Conservation (phyloP, 2,797 vertebrate species). For the Coluber constrictor region DNA sequence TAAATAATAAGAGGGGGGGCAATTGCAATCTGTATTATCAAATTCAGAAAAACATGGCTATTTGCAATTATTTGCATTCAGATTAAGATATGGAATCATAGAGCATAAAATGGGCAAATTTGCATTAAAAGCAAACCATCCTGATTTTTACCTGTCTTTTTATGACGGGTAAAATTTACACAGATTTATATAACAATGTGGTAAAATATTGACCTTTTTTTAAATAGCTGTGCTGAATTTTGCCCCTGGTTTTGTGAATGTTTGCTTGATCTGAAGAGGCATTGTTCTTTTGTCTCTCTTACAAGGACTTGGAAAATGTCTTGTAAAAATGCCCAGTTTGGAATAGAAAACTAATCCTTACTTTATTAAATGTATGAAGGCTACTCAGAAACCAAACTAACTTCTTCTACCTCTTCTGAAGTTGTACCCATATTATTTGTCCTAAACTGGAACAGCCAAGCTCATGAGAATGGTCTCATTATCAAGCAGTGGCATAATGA, state of each 20-base stretch:
- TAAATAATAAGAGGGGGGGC: not conserved
- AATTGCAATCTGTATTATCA: not conserved
- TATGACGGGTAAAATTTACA: too few species aligned
- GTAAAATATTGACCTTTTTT: not conserved
- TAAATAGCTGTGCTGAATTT: not conserved
- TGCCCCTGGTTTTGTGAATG: not conserved
- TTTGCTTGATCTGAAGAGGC: not conserved
- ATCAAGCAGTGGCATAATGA: not conserved
- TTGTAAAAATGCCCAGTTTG: not conserved
- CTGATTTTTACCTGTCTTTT: not conserved
- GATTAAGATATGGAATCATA: not conserved
- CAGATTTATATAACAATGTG: not conserved
- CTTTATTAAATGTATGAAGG: not conserved
- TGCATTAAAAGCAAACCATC: not conserved
- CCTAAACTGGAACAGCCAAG: not conserved
- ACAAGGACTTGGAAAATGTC: not conserved
- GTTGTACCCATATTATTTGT: not conserved
- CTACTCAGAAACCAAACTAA: not conserved
- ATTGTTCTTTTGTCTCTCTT: not conserved
- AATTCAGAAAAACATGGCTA: not conserved
- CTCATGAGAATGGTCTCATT: not conserved
- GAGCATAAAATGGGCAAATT: not conserved
- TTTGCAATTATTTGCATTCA: not conserved
- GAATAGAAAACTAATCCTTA: not conserved
- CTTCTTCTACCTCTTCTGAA: not conserved